Evolutionary conservation across 2,888 invertebrate genomes (phyloP).

Genomic region (Opisthograptis luteolata): DNA sequence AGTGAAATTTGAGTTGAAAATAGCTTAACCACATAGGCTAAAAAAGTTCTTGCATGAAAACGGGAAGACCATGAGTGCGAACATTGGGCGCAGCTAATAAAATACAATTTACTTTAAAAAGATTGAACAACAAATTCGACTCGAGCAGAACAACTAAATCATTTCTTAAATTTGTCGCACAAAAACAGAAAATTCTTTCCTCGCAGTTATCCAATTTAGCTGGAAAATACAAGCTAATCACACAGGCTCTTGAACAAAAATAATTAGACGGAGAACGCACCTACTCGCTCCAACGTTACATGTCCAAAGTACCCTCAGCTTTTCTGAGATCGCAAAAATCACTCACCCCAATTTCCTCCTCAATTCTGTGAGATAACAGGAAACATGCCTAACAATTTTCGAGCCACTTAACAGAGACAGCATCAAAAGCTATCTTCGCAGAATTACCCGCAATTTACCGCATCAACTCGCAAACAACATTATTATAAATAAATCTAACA

Average conservation of each 20-base stretch:
- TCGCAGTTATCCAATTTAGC: not conserved
- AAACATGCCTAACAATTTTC: slow-evolving; percentile 3
- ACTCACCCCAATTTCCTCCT: slow-evolving; percentile 7
- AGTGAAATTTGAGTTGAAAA: no score
- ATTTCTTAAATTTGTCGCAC: not conserved
- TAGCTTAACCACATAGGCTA: no score
- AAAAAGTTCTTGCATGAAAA: no score
- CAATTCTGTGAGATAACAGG: slow-evolving; percentile 9
- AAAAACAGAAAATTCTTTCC: not conserved
- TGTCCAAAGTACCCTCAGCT: slow-evolving; percentile 7
- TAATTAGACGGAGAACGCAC: slow-evolving; percentile 18
- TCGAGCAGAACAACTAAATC: no score
- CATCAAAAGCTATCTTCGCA: slow-evolving; percentile 1
- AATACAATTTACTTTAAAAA: no score
- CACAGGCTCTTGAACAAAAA: slow-evolving; percentile 17
- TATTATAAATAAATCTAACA: slow-evolving; percentile 8
- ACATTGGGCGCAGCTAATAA: no score
- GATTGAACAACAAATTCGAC: no score
- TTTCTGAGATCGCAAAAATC: slow-evolving; percentile 1
- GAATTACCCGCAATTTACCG: slow-evolving; percentile 5
- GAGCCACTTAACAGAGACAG: not conserved
- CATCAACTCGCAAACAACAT: slow-evolving; percentile 7
- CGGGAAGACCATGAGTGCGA: no score
- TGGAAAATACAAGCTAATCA: slow-evolving; percentile 12
- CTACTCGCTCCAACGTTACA: not conserved